Percentiles rank a stretch among this genome's conserved stretches.
These are phyloP conservation scores for Sebastes wilsoni DNA, from an alignment of 2,797 vertebrate species.

Conservation along the genomic window DNA sequence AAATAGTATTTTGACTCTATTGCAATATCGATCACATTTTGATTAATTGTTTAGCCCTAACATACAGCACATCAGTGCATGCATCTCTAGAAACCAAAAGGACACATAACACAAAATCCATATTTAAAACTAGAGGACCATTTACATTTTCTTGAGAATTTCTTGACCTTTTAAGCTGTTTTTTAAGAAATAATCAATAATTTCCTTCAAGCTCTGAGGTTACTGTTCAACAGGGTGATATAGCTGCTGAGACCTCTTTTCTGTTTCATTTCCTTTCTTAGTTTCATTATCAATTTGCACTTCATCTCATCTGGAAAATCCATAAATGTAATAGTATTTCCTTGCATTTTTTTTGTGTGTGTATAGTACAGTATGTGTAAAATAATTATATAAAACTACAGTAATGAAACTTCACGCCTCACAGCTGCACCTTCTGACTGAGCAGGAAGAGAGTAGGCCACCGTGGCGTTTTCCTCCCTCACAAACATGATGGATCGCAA, in stretches of 20 bases:
- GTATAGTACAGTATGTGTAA: background rate
- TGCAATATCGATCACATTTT: no score
- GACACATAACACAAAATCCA: background rate
- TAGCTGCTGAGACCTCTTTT: background rate
- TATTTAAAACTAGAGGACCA: background rate
- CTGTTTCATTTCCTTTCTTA: background rate
- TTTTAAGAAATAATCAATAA: background rate
- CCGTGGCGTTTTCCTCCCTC: background rate
- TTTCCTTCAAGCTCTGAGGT: background rate
- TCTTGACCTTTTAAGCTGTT: background rate
- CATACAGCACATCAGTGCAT: background rate
- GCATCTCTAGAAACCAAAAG: background rate
- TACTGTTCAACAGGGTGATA: background rate
- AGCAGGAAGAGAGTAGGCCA: background rate
- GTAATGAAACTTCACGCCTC: background rate
- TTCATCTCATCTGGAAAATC: background rate
- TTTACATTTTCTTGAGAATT: background rate
- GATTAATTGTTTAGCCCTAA: no score
- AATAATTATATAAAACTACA: background rate
- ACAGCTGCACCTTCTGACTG: background rate
- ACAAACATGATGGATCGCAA: slow-evolving; percentile 58
- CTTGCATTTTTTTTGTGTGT: background rate
- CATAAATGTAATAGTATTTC: background rate
- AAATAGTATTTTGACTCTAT: no score
- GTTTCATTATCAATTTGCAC: background rate